These are phyloP conservation scores for Meloidogyne floridensis DNA, from an alignment of 1,140 invertebrate genomes.

Conservation along the genomic window DNA sequence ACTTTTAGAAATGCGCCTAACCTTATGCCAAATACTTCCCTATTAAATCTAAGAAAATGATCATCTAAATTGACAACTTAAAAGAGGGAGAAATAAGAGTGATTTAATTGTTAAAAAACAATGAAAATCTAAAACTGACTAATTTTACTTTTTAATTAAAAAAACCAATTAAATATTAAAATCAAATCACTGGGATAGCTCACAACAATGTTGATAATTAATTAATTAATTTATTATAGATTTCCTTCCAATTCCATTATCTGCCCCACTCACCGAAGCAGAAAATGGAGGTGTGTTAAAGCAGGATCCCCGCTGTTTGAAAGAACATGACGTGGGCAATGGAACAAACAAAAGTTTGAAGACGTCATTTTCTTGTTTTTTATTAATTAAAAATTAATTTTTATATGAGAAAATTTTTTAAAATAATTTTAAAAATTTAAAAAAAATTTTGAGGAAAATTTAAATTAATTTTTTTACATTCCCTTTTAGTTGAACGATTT, in stretches of 20 bases:
- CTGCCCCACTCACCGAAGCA: background rate
- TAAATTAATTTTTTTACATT: background rate
- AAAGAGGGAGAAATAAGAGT: no score
- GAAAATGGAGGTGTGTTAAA: background rate
- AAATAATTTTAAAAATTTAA: background rate
- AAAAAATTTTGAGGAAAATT: background rate
- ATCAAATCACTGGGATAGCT: background rate
- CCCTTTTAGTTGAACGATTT: slow-evolving; percentile 34
- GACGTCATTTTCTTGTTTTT: slow-evolving; percentile 11
- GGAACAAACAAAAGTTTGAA: slow-evolving; percentile 16
- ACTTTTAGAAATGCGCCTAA: no score
- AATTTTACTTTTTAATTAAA: no score
- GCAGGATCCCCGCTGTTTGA: slow-evolving; percentile 26
- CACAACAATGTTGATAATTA: background rate
- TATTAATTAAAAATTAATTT: background rate
- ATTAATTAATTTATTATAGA: background rate
- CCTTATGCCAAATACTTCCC: no score
- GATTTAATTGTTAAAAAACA: no score
- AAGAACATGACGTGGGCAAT: slow-evolving; percentile 10
- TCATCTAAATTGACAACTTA: no score
- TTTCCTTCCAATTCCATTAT: background rate
- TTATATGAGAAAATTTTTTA: background rate
- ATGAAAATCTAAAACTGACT: no score
- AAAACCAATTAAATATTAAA: no score
- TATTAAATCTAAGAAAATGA: no score